phyloP scores from a whole-genome alignment of 1,140 invertebrate species.

The Eupristina koningsbergeri region DNA sequence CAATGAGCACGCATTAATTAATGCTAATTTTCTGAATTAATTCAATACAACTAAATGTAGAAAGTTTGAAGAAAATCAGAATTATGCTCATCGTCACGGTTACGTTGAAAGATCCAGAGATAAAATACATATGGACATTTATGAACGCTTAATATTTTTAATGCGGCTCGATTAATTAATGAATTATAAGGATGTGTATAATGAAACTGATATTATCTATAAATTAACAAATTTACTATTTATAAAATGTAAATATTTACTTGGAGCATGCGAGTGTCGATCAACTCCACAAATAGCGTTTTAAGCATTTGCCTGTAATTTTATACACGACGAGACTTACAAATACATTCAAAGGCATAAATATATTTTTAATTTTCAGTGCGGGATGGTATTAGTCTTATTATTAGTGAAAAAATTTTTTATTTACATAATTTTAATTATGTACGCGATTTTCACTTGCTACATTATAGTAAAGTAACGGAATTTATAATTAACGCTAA shows the following conservation, averaged over 20 bases:
- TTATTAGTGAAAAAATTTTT: no score
- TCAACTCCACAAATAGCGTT: not conserved
- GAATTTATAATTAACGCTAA: no score
- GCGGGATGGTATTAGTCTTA: no score
- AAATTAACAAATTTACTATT: not conserved
- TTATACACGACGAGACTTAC: no score
- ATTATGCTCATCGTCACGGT: not conserved
- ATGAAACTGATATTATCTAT: not conserved
- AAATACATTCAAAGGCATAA: no score
- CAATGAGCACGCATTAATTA: not conserved
- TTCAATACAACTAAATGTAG: not conserved
- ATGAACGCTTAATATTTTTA: not conserved
- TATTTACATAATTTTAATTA: no score
- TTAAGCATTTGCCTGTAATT: not conserved
- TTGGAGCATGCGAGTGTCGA: not conserved
- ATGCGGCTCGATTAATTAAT: not conserved
- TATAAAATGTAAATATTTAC: no score
- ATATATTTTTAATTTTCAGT: no score
- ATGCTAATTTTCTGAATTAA: no score
- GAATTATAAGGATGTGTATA: not conserved
- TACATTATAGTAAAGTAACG: no score
- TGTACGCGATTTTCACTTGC: no score
- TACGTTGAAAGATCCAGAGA: not conserved
- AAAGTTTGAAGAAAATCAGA: not conserved
- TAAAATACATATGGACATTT: not conserved